Percentiles rank a stretch among this genome's conserved stretches.
Evolutionary conservation across 2,113 vertebrate species (phyloP).

Genomic region (Tamias sibiricus): DNA sequence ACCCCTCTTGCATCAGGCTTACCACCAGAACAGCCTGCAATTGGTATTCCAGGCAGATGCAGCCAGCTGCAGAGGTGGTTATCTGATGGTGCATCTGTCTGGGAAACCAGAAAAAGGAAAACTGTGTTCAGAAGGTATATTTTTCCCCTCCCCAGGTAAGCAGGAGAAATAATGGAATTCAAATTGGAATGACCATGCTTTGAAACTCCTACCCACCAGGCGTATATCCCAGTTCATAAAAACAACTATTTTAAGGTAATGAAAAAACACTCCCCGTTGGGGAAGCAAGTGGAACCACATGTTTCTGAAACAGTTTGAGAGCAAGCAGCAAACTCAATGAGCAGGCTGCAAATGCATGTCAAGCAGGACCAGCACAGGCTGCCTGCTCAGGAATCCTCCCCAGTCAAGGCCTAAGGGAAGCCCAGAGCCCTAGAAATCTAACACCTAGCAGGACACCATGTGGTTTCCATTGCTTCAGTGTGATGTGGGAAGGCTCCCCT

Average conservation of each 20-base stretch:
- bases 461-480: neutral
- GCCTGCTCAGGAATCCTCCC: neutral
- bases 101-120: constrained; percentile 51
- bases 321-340: neutral
- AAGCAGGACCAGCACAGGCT: neutral
- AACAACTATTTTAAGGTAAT: constrained; percentile 71
- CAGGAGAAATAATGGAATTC: constrained; percentile 66
- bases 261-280: constrained; percentile 66
- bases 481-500: neutral
- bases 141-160: constrained; percentile 71
- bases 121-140: constrained; percentile 37
- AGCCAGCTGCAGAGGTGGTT: constrained; percentile 10
- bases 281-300: constrained; percentile 67
- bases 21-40: neutral
- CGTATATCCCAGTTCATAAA: constrained; percentile 71
- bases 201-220: constrained; percentile 70
- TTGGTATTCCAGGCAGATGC: constrained; percentile 37
- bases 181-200: constrained; percentile 55
- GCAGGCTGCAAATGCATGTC: constrained; percentile 10
- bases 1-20: neutral
- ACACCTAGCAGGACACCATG: neutral
- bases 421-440: neutral
- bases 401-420: neutral
- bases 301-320: constrained; percentile 58
- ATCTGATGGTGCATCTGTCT: constrained; percentile 22